Percentiles rank a stretch among this genome's conserved stretches.
Conservation (phyloP, 2,113 vertebrate genomes). For the Rhadina sibilatrix region DNA sequence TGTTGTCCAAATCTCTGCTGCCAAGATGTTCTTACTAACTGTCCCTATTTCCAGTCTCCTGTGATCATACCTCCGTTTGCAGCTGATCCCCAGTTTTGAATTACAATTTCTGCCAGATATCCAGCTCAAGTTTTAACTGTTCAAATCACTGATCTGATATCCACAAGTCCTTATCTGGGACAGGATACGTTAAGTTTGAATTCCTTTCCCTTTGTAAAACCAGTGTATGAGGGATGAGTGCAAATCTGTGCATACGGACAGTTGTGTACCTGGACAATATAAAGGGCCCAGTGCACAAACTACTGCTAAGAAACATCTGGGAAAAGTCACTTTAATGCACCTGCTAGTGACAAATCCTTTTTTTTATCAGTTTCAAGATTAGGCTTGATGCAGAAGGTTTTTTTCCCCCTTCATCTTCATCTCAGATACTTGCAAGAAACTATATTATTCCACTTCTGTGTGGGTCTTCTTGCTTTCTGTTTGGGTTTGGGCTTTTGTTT, state of each 20-base stretch:
- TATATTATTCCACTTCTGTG: neutral
- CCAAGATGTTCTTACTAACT: neutral
- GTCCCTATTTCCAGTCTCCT: neutral
- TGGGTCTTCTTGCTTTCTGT: neutral
- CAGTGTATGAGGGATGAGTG: neutral
- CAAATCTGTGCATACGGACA: neutral
- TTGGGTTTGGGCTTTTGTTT: neutral
- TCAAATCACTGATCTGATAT: neutral
- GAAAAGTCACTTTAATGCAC: neutral
- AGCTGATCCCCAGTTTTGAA: neutral
- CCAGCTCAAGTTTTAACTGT: neutral
- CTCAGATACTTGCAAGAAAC: neutral
- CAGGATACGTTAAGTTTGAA: neutral
- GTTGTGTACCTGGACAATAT: neutral
- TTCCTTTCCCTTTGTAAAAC: neutral
- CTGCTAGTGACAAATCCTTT: neutral
- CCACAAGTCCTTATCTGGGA: neutral
- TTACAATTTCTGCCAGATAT: neutral
- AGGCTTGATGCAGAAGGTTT: fast-evolving
- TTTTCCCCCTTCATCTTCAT: neutral
- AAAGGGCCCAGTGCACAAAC: neutral
- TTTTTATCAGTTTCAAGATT: neutral
- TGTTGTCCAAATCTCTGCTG: neutral
- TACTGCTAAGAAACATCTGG: neutral
- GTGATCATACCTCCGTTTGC: neutral